Evolutionary conservation across 2,888 invertebrate genomes (phyloP), one percentile per base, ranked within the genome.

Genomic region (Ethmia dodecea): DNA sequence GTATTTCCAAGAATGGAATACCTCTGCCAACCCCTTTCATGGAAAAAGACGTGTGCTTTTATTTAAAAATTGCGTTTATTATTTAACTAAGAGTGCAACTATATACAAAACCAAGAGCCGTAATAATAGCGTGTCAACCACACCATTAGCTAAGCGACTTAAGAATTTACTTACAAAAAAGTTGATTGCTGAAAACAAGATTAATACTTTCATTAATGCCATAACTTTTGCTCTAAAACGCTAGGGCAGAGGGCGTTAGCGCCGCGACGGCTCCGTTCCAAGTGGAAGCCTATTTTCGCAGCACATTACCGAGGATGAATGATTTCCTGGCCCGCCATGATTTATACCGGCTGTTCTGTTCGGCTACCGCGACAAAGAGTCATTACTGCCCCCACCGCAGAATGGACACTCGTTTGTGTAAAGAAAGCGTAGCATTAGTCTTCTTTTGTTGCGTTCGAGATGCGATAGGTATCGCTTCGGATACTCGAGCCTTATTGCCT

Each of bases 231-330:
- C 62, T 65, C 67, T 67, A 64, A 68, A 70, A 64, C 67, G 72
- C 77, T 72, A 68, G 68, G 67, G 60, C 61, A 61, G 63, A 63
- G 71, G 73, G 72, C 71, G 73, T 66, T 60, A 59, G 63, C 62
- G 61, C 60, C 60, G 64, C 61, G 45, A 49, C 46, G 43, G 40
- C 12, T 56, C 52, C 58, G 67, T 60, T 55, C 60, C 61, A 59
- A 70, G 64, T 76, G 66, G 79, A 80, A 84, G 81, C 77, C 75
- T 78, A 80, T 84, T 83, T 83, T 83, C 78, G 81, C 84, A 77
- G 80, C 77, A 81, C 80, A 83, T 83, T 84, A 84, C 70, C 44
- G 74, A 80, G 80, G 75, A 83, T 83, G 81, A 77, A 86, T 79
- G 83, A 80, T 84, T 86, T 86, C 84, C 84, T 81, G 80, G 70